These are phyloP conservation scores for Corapipo altera DNA, from an alignment of 2,113 vertebrate species.

Conservation along the genomic window DNA sequence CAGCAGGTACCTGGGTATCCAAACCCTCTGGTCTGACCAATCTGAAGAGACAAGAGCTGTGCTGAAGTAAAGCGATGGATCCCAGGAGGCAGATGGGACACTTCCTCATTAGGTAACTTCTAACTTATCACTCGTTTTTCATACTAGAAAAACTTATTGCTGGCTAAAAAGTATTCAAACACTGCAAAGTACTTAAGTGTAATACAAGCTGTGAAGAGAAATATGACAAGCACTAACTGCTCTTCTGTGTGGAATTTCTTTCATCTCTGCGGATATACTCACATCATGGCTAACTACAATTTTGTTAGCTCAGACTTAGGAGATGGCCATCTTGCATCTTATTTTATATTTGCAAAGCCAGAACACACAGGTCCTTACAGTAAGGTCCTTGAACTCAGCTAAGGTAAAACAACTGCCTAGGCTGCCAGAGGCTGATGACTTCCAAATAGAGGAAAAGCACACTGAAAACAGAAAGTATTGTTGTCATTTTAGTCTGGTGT, in stretches of 20 bases:
- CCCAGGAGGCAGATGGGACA: background rate
- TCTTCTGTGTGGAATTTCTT: background rate
- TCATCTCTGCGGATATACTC: background rate
- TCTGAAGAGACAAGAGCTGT: background rate
- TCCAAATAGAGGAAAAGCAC: background rate
- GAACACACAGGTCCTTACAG: background rate
- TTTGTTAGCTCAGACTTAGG: background rate
- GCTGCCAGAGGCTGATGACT: background rate
- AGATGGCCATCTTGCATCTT: background rate
- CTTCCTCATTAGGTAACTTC: background rate
- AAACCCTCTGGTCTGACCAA: background rate
- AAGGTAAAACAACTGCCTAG: background rate
- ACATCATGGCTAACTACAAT: background rate
- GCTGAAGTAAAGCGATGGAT: background rate
- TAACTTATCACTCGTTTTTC: background rate
- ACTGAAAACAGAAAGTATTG: rapidly evolving
- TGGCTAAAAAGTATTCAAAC: background rate
- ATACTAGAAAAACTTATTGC: background rate
- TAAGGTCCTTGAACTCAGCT: background rate
- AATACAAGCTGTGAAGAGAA: background rate
- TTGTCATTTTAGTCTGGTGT: background rate
- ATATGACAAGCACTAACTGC: background rate
- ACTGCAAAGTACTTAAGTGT: background rate
- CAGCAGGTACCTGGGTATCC: background rate
- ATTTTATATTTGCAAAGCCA: background rate